Evolutionary conservation across 2,797 vertebrate genomes (phyloP).

Genomic region (Zalophus californianus): DNA sequence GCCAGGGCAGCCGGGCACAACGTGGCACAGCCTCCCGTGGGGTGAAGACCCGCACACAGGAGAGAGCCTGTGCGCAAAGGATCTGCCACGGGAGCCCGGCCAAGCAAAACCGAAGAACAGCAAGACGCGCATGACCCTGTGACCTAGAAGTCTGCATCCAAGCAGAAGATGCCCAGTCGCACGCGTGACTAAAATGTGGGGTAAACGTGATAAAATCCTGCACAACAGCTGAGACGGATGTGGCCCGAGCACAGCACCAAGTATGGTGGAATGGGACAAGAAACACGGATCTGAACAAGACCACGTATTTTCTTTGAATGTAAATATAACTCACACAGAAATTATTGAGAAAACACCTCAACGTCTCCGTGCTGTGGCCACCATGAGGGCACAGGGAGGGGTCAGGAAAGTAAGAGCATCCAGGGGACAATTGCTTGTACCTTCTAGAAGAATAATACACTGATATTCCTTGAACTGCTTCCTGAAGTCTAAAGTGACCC

Average conservation of each 20-base stretch:
- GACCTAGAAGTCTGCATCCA: background rate
- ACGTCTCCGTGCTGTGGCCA: background rate
- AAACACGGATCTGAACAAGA: background rate
- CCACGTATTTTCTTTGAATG: background rate
- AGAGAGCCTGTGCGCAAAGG: background rate
- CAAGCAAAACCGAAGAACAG: background rate
- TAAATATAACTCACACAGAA: background rate
- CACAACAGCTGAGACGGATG: too few relatives aligned
- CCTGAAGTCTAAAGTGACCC: background rate
- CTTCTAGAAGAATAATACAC: background rate
- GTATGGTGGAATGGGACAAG: accelerated
- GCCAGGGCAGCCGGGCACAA: background rate
- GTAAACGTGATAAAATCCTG: background rate
- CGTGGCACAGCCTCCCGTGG: accelerated
- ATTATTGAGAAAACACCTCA: background rate
- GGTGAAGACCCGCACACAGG: background rate
- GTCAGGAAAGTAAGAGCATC: background rate
- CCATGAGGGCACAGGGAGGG: background rate
- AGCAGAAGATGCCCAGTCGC: background rate
- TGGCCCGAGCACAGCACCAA: background rate
- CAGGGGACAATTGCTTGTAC: background rate
- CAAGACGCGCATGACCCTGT: accelerated
- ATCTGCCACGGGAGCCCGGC: background rate
- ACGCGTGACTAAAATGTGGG: background rate
- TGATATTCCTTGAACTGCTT: background rate